Evolutionary conservation across 1,140 invertebrate genomes (phyloP), one percentile per base, ranked within the genome.

Genomic region (Marisa cornuarietis): DNA sequence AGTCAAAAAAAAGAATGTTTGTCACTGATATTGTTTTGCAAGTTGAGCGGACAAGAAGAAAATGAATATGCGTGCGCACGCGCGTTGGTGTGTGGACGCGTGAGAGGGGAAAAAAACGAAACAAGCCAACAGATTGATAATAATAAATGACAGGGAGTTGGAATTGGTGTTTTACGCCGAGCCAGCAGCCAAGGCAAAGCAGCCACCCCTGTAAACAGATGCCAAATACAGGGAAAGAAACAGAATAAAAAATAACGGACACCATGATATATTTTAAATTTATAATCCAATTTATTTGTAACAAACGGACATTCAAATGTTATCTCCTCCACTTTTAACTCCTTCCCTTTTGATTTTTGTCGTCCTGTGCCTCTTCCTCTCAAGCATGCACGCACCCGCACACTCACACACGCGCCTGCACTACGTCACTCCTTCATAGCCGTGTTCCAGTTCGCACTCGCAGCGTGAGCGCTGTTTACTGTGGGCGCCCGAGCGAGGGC

Each of bases 401-500:
- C 58, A 20, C 31, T 63, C 31, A 52, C 62, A 63, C 58, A 76
- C 63, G 62, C 76, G 54, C 54, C 54, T 14, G 54, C 54, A 58
- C 54, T 11, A 11, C 11, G 54, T 58, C 54, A 78, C 26, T 65
- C 22, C 11, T n/a, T n/a, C 14, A 61, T 18, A 22, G 8, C 71
- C 71, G 24, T 20, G 42, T 49, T 54, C n/a, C 52, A 54, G 5
- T 73, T 73, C 71, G 49, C 54, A 49, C 71, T 14, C 71, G 20
- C 71, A 52, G 71, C 71, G 54, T 54, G 54, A 18, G 71, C 51
- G 20, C 49, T 73, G 71, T 73, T 73, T 73, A 52, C 71, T 7
- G 54, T 52, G 71, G 14, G n/a, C 26, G 26, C 71, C 51, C 71
- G 71, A 49, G 49, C 71, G 49, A 73, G 54, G 49, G 71, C 71